Conservation (phyloP, 2,113 vertebrate genomes). For the Poeciliopsis retropinna region DNA sequence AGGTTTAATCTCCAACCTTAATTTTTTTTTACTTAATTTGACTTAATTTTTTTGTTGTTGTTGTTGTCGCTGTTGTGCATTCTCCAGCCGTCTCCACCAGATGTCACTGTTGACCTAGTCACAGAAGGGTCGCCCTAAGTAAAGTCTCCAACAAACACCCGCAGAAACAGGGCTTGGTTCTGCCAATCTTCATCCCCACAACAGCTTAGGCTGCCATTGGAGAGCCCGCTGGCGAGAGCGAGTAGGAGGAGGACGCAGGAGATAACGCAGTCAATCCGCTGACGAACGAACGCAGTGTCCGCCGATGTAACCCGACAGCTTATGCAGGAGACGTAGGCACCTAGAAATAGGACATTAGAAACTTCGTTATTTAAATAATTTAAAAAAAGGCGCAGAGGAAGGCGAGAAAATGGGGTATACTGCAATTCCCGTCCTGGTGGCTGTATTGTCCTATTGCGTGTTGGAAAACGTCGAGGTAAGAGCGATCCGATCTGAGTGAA, state of each 20-base stretch:
- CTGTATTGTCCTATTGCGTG: slow-evolving; percentile 69
- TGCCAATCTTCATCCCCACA: slow-evolving; percentile 61
- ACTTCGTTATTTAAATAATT: slow-evolving; percentile 29
- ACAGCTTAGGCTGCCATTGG: slow-evolving; percentile 67
- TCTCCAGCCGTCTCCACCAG: slow-evolving; percentile 38
- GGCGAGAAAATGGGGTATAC: slow-evolving; percentile 76
- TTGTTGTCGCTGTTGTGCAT: too few relatives aligned
- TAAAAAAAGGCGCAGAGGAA: slow-evolving; percentile 45
- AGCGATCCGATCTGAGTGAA: slow-evolving; percentile 17
- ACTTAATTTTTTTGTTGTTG: too few relatives aligned
- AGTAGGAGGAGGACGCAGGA: slow-evolving; percentile 67
- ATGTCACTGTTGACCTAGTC: slow-evolving; percentile 57
- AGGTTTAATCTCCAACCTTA: background rate
- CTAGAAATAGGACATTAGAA: slow-evolving; percentile 30
- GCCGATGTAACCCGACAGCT: slow-evolving; percentile 63
- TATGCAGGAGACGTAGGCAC: slow-evolving; percentile 44
- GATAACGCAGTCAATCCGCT: slow-evolving; percentile 44
- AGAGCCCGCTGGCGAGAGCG: slow-evolving; percentile 55
- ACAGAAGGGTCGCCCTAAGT: background rate
- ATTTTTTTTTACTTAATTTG: too few relatives aligned
- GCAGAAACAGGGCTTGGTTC: slow-evolving; percentile 80
- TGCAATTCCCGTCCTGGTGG: slow-evolving; percentile 71
- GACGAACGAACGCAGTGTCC: slow-evolving; percentile 42
- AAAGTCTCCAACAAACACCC: slow-evolving; percentile 56
- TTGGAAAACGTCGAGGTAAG: slow-evolving; percentile 78